Evolutionary conservation across 1,140 invertebrate species (phyloP), one percentile per base, ranked within the genome.

Genomic region (Amphibalanus amphitrite): DNA sequence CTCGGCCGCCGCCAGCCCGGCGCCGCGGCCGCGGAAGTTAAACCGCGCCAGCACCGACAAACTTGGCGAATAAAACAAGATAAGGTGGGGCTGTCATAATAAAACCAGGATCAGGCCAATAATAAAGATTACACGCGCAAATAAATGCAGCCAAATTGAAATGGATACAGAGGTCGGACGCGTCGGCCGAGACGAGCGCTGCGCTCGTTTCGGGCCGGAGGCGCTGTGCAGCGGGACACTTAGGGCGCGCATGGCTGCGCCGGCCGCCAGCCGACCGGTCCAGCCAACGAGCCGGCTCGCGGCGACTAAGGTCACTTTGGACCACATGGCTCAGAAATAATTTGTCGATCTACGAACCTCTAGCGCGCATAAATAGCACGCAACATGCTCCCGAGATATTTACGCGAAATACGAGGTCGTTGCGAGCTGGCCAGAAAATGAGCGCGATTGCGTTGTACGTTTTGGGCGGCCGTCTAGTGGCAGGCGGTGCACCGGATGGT

Each of bases 31-130:
- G 47, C 13, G 13, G 13, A 59, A 59, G 47, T 59, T 59, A 59
- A 59, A 59, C 20, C 47, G 17, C 20, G 13, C 47, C 47, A 23
- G 13, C 13, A 20, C 47, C 47, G 47, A 59, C 47, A 59, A 59
- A 59, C 47, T 59, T 59, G 47, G 47, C 47, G 47, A 59, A 59
- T 59, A 59, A 59, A 59, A 59, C 47, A 59, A 59, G 47, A 59
- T 59, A 59, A 59, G 47, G 47, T 59, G 47, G 47, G 47, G 6
- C 47, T 59, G 47, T 59, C 47, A 59, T 59, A 59, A 59, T 59
- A 59, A 59, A 59, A 59, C 47, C 47, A 59, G 47, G 47, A 59
- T 59, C 47, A 59, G 47, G 47, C 47, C 47, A 59, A 59, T 59
- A 59, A 59, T 59, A 59, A 59, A 59, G 47, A 59, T 59, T 59